Evolutionary conservation across 2,888 invertebrate species (phyloP), one percentile per base, ranked within the genome.

Genomic region (Campopleginae sp.): DNA sequence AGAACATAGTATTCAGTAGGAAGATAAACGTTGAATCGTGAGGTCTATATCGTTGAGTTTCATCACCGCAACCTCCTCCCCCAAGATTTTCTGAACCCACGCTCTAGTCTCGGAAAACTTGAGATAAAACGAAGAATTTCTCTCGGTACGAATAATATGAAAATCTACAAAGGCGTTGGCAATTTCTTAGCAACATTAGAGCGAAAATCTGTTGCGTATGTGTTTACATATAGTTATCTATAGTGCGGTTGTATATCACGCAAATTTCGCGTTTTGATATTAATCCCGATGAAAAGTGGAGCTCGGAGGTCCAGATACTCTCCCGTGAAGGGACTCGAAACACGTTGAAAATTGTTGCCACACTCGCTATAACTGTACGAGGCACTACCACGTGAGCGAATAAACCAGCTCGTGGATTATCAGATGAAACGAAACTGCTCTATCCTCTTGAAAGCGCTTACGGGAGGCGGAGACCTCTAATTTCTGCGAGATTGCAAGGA

Each of bases 401-500:
- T 85, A 75, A 85, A 78, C 75, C 75, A 79, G 65, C 75, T 71
- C 65, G 51, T 33, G 75, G 42, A 31, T 82, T 85, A 82, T 85
- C 85, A 82, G 82, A 85, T 85, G 75, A 85, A 79, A 85, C 76
- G 79, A 80, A 85, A 85, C 82, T 82, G 85, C 80, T 82, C 85
- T 82, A 85, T 85, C 82, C 82, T 80, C 85, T 71, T 82, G 75
- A 85, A 85, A 80, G 71, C 77, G 76, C 74, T 80, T 76, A 76
- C 85, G 46, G 72, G 70, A 76, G 79, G 75, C 74, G 79, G 70
- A 82, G 79, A 80, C 85, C 82, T 85, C 85, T 80, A 85, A 85
- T 85, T 85, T 85, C 85, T 80, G 66, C 61, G 76, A 80, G 80
- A 85, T 85, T 80, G 85, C 82, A 80, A 85, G 76, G 75, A 80